Conservation (phyloP, 2,113 vertebrate species). For the Struthidea cinerea region DNA sequence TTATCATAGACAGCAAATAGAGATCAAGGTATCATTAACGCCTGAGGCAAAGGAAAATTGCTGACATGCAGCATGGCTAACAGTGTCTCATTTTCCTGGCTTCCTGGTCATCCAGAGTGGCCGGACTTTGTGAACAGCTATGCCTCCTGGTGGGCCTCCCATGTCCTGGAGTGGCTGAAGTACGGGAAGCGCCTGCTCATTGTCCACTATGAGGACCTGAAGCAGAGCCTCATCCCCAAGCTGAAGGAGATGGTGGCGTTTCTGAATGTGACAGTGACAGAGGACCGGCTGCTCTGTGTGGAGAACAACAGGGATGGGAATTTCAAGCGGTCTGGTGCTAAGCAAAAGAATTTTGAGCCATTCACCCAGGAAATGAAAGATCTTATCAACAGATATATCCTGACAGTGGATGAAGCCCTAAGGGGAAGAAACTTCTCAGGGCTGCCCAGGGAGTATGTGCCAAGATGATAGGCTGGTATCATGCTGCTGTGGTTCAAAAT, state of each 20-base stretch:
- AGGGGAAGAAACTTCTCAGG: constrained; percentile 77
- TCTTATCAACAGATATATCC: constrained; percentile 81
- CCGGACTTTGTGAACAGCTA: constrained; percentile 86
- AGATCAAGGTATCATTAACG: neutral
- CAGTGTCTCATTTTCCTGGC: neutral
- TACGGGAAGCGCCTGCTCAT: constrained; percentile 79
- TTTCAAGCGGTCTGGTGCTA: constrained; percentile 78
- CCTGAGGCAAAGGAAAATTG: neutral
- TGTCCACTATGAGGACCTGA: constrained; percentile 82
- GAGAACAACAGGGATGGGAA: constrained; percentile 86
- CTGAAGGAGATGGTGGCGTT: constrained; percentile 79
- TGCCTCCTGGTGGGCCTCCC: constrained; percentile 87
- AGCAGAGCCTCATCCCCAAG: constrained; percentile 74
- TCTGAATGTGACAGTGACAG: constrained; percentile 75
- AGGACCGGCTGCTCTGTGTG: constrained; percentile 82
- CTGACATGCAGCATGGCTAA: neutral
- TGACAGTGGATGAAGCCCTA: constrained; percentile 81
- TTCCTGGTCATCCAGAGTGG: constrained; percentile 71
- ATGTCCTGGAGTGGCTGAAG: constrained; percentile 84
- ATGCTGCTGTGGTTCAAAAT: neutral
- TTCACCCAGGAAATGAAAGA: constrained; percentile 85
- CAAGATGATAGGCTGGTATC: constrained; percentile 75
- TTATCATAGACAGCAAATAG: neutral
- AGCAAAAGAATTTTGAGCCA: constrained; percentile 74
- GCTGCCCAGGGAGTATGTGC: constrained; percentile 82